A percentile compares a stretch with the other conserved stretches of the same genome.
Evolutionary conservation across 1,140 invertebrate species (phyloP).

Genomic region (Pantala flavescens): DNA sequence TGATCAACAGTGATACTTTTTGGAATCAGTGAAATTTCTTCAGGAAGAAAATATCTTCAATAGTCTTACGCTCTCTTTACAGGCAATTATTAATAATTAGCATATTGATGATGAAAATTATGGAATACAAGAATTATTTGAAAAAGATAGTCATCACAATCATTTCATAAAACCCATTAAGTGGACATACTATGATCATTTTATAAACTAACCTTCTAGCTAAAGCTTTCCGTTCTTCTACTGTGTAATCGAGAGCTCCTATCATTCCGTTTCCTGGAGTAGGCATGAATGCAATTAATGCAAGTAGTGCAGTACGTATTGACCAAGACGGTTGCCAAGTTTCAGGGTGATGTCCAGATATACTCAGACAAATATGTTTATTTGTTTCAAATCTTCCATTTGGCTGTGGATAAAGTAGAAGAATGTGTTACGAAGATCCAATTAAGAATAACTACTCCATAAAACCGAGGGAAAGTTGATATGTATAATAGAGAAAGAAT

Average conservation of each 20-base stretch:
- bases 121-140: neutral
- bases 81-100: neutral
- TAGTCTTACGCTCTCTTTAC: neutral
- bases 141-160: neutral
- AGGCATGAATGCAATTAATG: constrained; percentile 91
- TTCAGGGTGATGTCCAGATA: constrained; percentile 95
- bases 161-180: neutral
- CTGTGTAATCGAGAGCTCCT: constrained; percentile 77
- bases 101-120: neutral
- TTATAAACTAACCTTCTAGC: constrained; percentile 55
- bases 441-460: neutral
- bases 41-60: neutral
- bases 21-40: neutral
- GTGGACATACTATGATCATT: neutral
- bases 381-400: constrained; percentile 91
- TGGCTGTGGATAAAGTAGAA: constrained; percentile 49
- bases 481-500: constrained; percentile 10
- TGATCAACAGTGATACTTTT: too few relatives aligned
- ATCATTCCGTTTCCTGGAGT: constrained; percentile 78
- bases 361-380: constrained; percentile 93
- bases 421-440: neutral
- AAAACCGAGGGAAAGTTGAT: neutral
- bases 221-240: constrained; percentile 68
- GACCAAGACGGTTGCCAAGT: constrained; percentile 97
- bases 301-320: constrained; percentile 83